Evolutionary conservation across 2,888 invertebrate species (phyloP), one percentile per base, ranked within the genome.

Genomic region (Calephelis perditalis): DNA sequence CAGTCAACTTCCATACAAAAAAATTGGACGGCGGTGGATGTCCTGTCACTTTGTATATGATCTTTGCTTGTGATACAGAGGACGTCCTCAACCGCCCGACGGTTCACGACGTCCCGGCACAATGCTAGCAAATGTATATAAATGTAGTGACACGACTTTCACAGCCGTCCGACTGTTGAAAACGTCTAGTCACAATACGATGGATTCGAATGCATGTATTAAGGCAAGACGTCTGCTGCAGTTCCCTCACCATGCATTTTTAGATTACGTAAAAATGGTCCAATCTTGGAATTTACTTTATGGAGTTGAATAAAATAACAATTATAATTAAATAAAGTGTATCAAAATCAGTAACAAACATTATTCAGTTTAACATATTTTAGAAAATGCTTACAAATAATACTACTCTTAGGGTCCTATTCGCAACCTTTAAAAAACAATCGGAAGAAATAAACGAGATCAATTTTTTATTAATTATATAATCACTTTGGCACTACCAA

Each of bases 91-190:
- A 37, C 37, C 37, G 37, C 37, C 37, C 37, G 37, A 37, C 37
- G 37, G 37, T 37, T 37, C 37, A 37, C 37, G 37, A 37, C 37
- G 37, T 37, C 37, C 37, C 37, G 37, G 37, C 37, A 37, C 37
- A 37, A 37, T 37, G 37, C 37, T 37, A 37, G 52, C 35, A 54
- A 54, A 26, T 54, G 36, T 35, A 26, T 54, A 54, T 54, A 54
- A 26, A 54, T 54, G 54, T 54, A 36, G 36, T 54, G 36, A 36
- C 54, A 54, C 54, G 54, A 54, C 54, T 54, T 54, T 36, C 36
- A 54, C 54, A 54, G 36, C 54, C 54, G 35, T 36, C 26, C 54
- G 54, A 36, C 54, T 54, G 54, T 36, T 54, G 54, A 54, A 36
- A 36, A 54, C 54, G 54, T 54, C 54, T 35, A 11, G 54, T 54